phyloP scores from a whole-genome alignment of 1,140 invertebrate genomes.

The Trachymyrmex cornetzi region DNA sequence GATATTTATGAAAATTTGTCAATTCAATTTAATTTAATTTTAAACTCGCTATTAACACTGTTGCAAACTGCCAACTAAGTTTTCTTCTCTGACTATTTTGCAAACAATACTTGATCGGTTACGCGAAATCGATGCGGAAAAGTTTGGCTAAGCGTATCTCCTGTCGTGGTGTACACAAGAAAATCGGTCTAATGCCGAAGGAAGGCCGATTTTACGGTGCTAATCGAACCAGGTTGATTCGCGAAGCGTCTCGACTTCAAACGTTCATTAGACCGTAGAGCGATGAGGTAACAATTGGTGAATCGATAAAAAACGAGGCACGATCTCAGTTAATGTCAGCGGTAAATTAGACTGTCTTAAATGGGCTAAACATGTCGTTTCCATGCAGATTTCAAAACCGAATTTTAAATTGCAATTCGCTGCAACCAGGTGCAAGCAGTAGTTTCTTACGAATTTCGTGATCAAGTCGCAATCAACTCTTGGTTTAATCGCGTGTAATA shows the following conservation, averaged over 20 bases:
- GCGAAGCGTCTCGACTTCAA: slow-evolving; percentile 29
- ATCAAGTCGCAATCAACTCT: slow-evolving; percentile 32
- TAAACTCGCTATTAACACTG: background rate
- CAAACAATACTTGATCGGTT: background rate
- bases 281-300: slow-evolving; percentile 58
- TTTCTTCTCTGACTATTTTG: background rate
- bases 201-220: slow-evolving; percentile 46
- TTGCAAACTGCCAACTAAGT: background rate
- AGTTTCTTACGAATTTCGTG: slow-evolving; percentile 5
- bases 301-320: slow-evolving; percentile 28
- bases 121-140: slow-evolving; percentile 5
- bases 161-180: slow-evolving; percentile 33
- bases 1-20: background rate
- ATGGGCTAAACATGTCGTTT: slow-evolving; percentile 38
- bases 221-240: slow-evolving; percentile 46
- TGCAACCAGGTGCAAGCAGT: slow-evolving; percentile 38
- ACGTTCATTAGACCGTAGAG: slow-evolving; percentile 27
- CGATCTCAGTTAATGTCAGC: slow-evolving; percentile 9
- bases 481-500: slow-evolving; percentile 32
- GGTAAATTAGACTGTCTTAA: slow-evolving; percentile 55
- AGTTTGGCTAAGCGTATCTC: slow-evolving; percentile 14
- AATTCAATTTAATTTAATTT: slow-evolving; percentile 33
- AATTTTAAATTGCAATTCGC: slow-evolving; percentile 34
- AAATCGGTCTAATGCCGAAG: slow-evolving; percentile 41
- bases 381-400: slow-evolving; percentile 56